A percentile compares a stretch with the other conserved stretches of the same genome.
Evolutionary conservation across 1,140 invertebrate species (phyloP).

Genomic region (Tenebrio molitor): DNA sequence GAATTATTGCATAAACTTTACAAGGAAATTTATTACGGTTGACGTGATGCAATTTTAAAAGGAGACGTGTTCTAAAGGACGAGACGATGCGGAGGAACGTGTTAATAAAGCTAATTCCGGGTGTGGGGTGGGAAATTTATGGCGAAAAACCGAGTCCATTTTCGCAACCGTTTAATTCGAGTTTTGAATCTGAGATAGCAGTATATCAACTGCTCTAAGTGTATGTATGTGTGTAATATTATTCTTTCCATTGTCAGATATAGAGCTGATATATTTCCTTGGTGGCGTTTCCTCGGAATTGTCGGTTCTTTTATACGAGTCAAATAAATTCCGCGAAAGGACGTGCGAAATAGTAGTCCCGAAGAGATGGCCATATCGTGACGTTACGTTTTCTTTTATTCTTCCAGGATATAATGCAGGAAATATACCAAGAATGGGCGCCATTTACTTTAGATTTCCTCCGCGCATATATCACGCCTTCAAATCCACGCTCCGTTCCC

Average conservation of each 20-base stretch:
- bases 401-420: conserved; percentile 33
- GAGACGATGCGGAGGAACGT: conserved; percentile 3
- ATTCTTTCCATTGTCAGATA: conserved; percentile 48
- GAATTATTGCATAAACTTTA: conserved; percentile 21
- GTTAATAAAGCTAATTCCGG: conserved; percentile 36
- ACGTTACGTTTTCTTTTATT: conserved; percentile 48
- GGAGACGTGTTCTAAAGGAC: conserved; percentile 7
- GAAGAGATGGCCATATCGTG: conserved; percentile 50
- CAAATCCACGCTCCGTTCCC: neutral
- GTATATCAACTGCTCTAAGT: conserved; percentile 14
- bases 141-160: conserved; percentile 13
- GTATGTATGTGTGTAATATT: conserved; percentile 43
- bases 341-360: conserved; percentile 50
- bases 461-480: conserved; percentile 3
- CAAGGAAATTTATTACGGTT: conserved; percentile 17
- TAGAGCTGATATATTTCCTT: conserved; percentile 50
- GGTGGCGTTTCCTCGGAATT: conserved; percentile 48
- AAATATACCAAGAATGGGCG: conserved; percentile 17
- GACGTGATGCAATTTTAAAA: conserved; percentile 22
- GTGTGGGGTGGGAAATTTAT: neutral
- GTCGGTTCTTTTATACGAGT: conserved; percentile 50
- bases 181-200: conserved; percentile 29
- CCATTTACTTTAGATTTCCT: conserved; percentile 31
- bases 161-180: conserved; percentile 32
- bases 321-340: conserved; percentile 47